A percentile compares a stretch with the other conserved stretches of the same genome.
Conservation (phyloP, 2,888 invertebrate species). For the Stratiomys singularior region DNA sequence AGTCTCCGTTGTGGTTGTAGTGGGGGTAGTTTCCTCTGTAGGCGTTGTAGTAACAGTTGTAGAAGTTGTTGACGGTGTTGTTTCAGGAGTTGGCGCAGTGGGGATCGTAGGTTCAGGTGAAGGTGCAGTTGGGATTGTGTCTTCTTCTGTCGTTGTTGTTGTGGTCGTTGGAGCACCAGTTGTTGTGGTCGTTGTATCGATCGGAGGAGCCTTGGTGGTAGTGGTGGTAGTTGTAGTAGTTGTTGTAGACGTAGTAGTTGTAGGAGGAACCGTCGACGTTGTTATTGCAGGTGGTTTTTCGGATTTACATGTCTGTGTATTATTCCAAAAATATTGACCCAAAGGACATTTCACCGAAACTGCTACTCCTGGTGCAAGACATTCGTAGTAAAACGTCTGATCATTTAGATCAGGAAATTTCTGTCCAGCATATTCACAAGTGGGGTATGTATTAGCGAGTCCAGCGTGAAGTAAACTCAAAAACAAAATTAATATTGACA, state of each 20-base stretch:
- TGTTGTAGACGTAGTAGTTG: not conserved
- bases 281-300: not conserved
- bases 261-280: not conserved
- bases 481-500: not conserved
- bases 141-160: not conserved
- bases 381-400: not conserved
- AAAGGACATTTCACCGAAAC: not conserved
- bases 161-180: not conserved
- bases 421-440: not conserved
- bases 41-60: slow-evolving; percentile 60
- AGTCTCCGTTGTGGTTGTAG: not conserved
- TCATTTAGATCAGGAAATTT: not conserved
- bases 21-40: not conserved
- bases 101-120: not conserved
- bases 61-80: slow-evolving; percentile 55
- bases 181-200: not conserved
- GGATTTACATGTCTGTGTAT: not conserved
- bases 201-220: not conserved
- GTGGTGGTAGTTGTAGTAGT: not conserved
- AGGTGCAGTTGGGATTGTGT: not conserved
- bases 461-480: not conserved
- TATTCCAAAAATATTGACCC: not conserved
- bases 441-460: not conserved
- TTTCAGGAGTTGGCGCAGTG: slow-evolving; percentile 42
- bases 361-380: not conserved